Conservation (phyloP, 2,888 invertebrate species). For the Agonopterix alstromeriana region DNA sequence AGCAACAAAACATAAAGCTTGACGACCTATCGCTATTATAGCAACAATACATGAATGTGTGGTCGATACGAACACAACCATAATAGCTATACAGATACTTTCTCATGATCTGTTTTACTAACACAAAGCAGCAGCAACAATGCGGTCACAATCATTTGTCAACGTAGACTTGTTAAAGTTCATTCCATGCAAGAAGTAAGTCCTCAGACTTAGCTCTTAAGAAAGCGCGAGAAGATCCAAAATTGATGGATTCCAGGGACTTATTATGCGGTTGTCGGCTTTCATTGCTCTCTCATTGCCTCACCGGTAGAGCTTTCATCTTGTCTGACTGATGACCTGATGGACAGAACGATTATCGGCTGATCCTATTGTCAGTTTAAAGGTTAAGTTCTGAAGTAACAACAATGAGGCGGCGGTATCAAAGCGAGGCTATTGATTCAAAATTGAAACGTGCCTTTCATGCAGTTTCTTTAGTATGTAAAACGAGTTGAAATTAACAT, state of each 20-base stretch:
- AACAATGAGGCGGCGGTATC: constrained; percentile 55
- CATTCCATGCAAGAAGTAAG: too few relatives aligned
- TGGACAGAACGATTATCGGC: constrained; percentile 62
- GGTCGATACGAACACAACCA: constrained; percentile 13
- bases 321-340: constrained; percentile 66
- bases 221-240: too few relatives aligned
- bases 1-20: too few relatives aligned
- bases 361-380: constrained; percentile 53
- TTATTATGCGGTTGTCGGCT: constrained; percentile 17
- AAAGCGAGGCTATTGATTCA: constrained; percentile 29
- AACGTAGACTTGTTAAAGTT: constrained; percentile 10
- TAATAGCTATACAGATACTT: constrained; percentile 6
- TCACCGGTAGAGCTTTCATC: constrained; percentile 46
- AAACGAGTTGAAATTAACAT: too few relatives aligned
- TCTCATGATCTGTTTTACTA: constrained; percentile 46
- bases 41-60: background rate
- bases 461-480: too few relatives aligned
- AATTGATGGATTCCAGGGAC: too few relatives aligned
- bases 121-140: constrained; percentile 51
- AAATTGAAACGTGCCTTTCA: background rate
- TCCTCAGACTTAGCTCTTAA: too few relatives aligned
- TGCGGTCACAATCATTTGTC: constrained; percentile 49
- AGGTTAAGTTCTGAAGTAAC: constrained; percentile 37
- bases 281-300: constrained; percentile 23
- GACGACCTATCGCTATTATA: too few relatives aligned